Conservation (phyloP, 2,797 vertebrate species). For the Scolopax bukidnonensis region DNA sequence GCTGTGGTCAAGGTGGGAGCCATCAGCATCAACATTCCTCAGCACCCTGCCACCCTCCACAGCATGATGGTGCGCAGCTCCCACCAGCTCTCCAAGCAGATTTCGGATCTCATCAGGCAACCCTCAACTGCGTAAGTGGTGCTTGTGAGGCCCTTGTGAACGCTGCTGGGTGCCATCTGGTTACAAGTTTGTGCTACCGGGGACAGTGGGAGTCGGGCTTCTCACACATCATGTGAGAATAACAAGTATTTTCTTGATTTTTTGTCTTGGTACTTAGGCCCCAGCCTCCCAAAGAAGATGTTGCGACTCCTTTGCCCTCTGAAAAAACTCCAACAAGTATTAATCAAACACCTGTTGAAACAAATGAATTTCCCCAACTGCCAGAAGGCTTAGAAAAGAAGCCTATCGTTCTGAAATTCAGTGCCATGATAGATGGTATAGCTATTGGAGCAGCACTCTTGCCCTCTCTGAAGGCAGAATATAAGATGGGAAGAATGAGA, state of each 20-base stretch:
- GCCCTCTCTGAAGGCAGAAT: conserved; percentile 96
- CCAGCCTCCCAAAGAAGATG: conserved; percentile 89
- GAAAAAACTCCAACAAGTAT: conserved; percentile 92
- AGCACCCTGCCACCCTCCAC: conserved; percentile 96
- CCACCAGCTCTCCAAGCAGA: conserved; percentile 99
- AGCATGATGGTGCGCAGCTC: conserved; percentile 99
- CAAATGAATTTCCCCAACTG: conserved; percentile 96
- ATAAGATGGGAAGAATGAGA: conserved; percentile 98
- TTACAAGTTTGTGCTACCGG: neutral
- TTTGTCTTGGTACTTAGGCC: conserved; percentile 77
- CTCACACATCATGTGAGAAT: rapidly evolving
- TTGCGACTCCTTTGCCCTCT: conserved; percentile 89
- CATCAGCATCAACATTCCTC: conserved; percentile 98
- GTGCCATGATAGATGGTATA: conserved; percentile 96
- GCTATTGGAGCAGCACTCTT: conserved; percentile 95
- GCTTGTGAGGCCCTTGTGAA: rapidly evolving
- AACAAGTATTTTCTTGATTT: neutral
- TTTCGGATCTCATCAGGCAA: conserved; percentile 97
- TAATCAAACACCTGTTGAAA: conserved; percentile 95
- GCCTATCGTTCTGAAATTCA: conserved; percentile 97
- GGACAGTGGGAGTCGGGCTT: neutral
- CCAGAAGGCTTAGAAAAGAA: conserved; percentile 98
- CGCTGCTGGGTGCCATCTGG: rapidly evolving
- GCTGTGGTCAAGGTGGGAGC: conserved; percentile 96
- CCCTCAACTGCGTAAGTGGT: conserved; percentile 87